Percentiles rank a stretch among this genome's conserved stretches.
phyloP scores from a whole-genome alignment of 2,888 invertebrate species.

The Acholoe squamosa region DNA sequence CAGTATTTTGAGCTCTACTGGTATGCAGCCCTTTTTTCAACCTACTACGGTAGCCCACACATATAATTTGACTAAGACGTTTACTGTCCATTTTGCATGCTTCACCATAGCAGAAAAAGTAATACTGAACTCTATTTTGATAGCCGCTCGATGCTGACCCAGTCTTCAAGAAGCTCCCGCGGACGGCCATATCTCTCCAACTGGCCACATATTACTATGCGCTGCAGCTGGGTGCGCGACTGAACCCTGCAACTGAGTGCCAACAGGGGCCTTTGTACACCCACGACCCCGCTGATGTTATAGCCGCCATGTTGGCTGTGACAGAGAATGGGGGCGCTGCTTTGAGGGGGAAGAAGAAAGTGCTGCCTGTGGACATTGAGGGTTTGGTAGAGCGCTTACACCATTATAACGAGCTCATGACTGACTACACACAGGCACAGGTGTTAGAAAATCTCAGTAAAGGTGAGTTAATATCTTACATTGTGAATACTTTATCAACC shows the following conservation, averaged over 20 bases:
- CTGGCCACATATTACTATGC: slow-evolving; percentile 83
- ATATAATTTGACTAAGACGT: not conserved
- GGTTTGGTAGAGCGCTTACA: slow-evolving; percentile 77
- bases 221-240: slow-evolving; percentile 77
- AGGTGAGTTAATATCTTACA: slow-evolving; percentile 78
- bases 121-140: not conserved
- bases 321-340: not conserved
- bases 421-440: slow-evolving; percentile 84
- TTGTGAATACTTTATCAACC: no score
- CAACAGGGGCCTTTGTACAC: slow-evolving; percentile 73
- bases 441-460: slow-evolving; percentile 83
- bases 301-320: slow-evolving; percentile 71
- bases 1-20: not conserved
- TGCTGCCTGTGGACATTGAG: slow-evolving; percentile 69
- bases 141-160: slow-evolving; percentile 80
- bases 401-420: slow-evolving; percentile 81
- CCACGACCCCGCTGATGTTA: slow-evolving; percentile 74
- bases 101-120: not conserved
- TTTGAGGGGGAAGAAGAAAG: slow-evolving; percentile 63
- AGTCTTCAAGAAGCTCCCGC: slow-evolving; percentile 81
- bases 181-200: slow-evolving; percentile 82
- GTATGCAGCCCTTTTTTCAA: not conserved
- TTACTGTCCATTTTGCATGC: not conserved
- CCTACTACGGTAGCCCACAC: not conserved
- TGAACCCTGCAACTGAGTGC: slow-evolving; percentile 71